Base-by-base conservation (phyloP, 2,888 invertebrate species). In the Parochlus steinenii region DNA sequence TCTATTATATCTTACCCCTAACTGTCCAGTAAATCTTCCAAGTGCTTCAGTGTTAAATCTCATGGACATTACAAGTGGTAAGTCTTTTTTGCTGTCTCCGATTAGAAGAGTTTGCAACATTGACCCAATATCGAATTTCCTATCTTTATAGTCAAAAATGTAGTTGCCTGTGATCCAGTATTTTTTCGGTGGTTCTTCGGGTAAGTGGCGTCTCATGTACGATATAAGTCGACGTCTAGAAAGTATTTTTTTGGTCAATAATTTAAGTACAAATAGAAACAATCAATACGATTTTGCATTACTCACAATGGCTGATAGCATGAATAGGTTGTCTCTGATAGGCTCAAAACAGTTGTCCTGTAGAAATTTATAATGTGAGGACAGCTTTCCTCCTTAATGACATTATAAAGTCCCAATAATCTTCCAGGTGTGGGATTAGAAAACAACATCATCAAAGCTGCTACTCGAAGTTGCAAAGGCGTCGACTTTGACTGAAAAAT, bases 101-200 rank as follows among this genome's bases (percentile, higher is more conserved):
- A 78, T 65, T 6, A 71, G 62, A 40, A 76, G 57, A 16, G 71
- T 59, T 44, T 71, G 68, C 12, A 69, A 45, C 56, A 70, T 59
- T 3, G 68, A 64, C 1, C 71, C 71, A 39, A 68, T 67, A 31
- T 68, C 67, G 39, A 67, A 61, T 22, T 66, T 65, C 2, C 66
- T 65, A 45, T 74, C 71, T n/a, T 71, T 68, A 45, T 70, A 71
- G 41, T 75, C 77, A 43, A 76, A 64, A 37, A 79, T 64, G 47
- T 75, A 74, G 53, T 78, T 78, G 18, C 75, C 77, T 0, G 77
- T 77, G 0, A 72, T 67, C 67, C 77, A 73, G 45, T 67, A 67
- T 5, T 67, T 61, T 7, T 56, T 52, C 2, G 62, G 61, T 6
- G 65, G 63, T 0, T 70, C 67, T 44, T 65, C 63, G 0, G 65